Evolutionary conservation across 1,140 invertebrate genomes (phyloP), one percentile per base, ranked within the genome.

Genomic region (Metopolophium dirhodum): DNA sequence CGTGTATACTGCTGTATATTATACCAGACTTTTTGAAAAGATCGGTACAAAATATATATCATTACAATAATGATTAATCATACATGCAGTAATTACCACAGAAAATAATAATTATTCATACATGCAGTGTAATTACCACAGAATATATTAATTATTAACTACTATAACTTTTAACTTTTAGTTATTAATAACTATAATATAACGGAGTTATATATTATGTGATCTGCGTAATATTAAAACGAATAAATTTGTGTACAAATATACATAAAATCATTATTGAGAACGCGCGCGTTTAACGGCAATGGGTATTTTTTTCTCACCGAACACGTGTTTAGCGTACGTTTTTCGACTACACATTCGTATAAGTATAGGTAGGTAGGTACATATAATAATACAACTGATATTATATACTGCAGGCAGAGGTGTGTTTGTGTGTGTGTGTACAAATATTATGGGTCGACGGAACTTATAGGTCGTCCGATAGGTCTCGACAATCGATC

Each of bases 291-390:
- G 22, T 23, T 83, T 23, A 41, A 83, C 3, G 30, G 30, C 26
- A 8, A 47, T 11, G 41, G 26, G n/a, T 87, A 3, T 51, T 87
- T 88, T 88, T 51, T 22, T 14, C 51, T 54, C 23, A n/a, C 22
- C n/a, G 47, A 89, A 89, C 87, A 89, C 87, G 87, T 89, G 87
- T 89, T 54, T 26, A 54, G 41, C 49, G 54, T 89, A 89, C 49
- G 30, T 35, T 89, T 54, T 89, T 89, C 14, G n/a, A 89, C 87
- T 89, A 37, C 22, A 37, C 49, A 2, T 47, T 23, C 7, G 23
- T 85, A 26, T 45, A 45, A 7, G 41, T 85, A 26, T 45, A 45
- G 26, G 23, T 54, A 77, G 30, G 6, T 77, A 35, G 11, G n/a
- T 7, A n/a, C 61, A 77, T n/a, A 77, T n/a, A 20, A 77, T 30